Evolutionary conservation across 1,140 invertebrate genomes (phyloP).

Genomic region (Oryctes rhinoceros): DNA sequence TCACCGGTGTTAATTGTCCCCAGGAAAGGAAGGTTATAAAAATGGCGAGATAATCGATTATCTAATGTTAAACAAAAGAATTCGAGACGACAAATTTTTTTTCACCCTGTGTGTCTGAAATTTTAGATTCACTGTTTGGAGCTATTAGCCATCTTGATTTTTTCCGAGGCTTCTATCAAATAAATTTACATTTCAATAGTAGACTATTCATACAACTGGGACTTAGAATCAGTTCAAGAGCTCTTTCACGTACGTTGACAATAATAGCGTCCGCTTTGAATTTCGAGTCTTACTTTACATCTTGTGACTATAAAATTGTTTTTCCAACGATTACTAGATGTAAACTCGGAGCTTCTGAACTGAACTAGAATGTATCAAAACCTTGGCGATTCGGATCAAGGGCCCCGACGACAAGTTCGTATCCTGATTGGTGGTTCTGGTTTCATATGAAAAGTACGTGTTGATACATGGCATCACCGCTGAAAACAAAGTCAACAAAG

Average conservation of each 20-base stretch:
- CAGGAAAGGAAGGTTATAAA: constrained; percentile 47
- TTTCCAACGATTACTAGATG: too few species aligned
- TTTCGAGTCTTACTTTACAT: too few species aligned
- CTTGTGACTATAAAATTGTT: too few species aligned
- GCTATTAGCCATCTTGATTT: constrained; percentile 45
- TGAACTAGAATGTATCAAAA: too few species aligned
- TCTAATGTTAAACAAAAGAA: constrained; percentile 51
- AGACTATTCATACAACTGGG: constrained; percentile 55
- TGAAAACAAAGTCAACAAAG: too few species aligned
- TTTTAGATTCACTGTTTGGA: constrained; percentile 47
- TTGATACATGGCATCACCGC: too few species aligned
- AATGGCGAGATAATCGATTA: constrained; percentile 52
- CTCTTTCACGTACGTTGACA: constrained; percentile 50
- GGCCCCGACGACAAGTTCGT: too few species aligned
- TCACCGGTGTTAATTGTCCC: constrained; percentile 48
- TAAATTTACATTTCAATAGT: constrained; percentile 54
- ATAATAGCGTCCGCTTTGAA: constrained; percentile 50
- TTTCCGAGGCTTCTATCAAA: constrained; percentile 61
- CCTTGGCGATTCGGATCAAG: too few species aligned
- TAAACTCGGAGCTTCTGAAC: too few species aligned
- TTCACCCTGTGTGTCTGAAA: constrained; percentile 56
- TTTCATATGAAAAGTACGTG: too few species aligned
- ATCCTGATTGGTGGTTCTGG: too few species aligned
- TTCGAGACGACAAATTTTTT: constrained; percentile 58
- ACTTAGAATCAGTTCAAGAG: constrained; percentile 50